phyloP scores from a whole-genome alignment of 2,113 vertebrate genomes.

The Rynchops niger region DNA sequence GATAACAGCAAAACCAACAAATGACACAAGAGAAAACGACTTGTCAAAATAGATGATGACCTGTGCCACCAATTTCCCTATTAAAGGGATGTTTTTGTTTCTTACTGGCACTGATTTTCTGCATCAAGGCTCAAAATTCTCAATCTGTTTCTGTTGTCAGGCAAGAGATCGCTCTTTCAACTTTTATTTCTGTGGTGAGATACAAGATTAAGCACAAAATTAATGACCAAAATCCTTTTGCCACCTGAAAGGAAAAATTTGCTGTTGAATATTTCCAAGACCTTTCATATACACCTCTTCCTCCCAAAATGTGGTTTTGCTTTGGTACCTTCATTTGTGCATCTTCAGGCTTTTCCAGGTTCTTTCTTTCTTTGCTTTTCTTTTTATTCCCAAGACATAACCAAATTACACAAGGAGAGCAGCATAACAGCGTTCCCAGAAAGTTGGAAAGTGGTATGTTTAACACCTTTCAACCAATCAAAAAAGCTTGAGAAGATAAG shows the following conservation, averaged over 20 bases:
- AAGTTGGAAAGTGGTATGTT: background rate
- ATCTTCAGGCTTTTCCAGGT: background rate
- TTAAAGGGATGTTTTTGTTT: background rate
- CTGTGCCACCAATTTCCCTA: background rate
- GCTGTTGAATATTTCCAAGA: background rate
- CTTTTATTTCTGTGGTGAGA: background rate
- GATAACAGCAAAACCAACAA: slow-evolving; percentile 3
- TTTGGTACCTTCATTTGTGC: background rate
- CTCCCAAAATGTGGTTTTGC: background rate
- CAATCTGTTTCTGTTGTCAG: background rate
- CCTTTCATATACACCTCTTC: background rate
- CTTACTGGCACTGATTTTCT: background rate
- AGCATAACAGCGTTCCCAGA: background rate
- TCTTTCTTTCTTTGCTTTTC: background rate
- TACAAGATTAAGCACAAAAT: background rate
- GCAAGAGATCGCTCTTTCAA: background rate
- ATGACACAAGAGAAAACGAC: background rate
- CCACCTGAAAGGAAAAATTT: background rate
- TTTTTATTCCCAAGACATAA: background rate
- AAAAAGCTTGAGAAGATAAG: background rate
- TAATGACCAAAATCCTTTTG: background rate
- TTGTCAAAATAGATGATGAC: slow-evolving; percentile 12
- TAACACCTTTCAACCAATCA: background rate
- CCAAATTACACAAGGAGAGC: background rate
- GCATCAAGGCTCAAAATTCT: background rate